Percentiles rank a stretch among this genome's conserved stretches.
These are phyloP conservation scores for Drosophila micromelanica DNA, from an alignment of 1,140 invertebrate genomes.

Conservation along the genomic window DNA sequence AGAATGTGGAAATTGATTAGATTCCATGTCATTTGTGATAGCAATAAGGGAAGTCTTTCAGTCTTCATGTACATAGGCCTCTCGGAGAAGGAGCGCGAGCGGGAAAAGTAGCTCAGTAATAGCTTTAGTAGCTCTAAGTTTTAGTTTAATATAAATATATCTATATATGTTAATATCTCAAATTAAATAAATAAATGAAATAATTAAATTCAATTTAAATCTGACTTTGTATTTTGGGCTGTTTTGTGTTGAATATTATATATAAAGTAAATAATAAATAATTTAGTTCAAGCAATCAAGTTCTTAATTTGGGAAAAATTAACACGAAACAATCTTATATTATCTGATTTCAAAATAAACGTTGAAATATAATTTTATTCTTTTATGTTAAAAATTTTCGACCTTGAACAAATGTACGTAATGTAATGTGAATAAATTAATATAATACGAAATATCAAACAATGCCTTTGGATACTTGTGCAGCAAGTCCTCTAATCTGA, in stretches of 20 bases:
- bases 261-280: too few species aligned
- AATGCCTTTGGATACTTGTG: too few species aligned
- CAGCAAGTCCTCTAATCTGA: too few species aligned
- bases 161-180: slow-evolving; percentile 23
- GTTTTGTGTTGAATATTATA: not conserved
- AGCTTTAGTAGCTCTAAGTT: slow-evolving; percentile 75
- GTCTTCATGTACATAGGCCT: slow-evolving; percentile 23
- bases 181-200: slow-evolving; percentile 57
- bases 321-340: too few species aligned
- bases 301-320: too few species aligned
- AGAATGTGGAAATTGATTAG: slow-evolving; percentile 84
- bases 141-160: slow-evolving; percentile 47
- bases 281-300: too few species aligned
- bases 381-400: too few species aligned
- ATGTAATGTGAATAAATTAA: too few species aligned
- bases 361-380: too few species aligned
- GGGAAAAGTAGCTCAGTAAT: slow-evolving; percentile 29
- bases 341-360: too few species aligned
- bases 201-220: slow-evolving; percentile 10
- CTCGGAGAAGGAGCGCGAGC: not conserved
- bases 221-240: not conserved
- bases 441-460: too few species aligned
- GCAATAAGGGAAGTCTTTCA: slow-evolving; percentile 48
- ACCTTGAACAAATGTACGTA: too few species aligned
- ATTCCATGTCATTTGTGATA: slow-evolving; percentile 57